Conservation (phyloP, 2,113 vertebrate species). For the Podilymbus podiceps region DNA sequence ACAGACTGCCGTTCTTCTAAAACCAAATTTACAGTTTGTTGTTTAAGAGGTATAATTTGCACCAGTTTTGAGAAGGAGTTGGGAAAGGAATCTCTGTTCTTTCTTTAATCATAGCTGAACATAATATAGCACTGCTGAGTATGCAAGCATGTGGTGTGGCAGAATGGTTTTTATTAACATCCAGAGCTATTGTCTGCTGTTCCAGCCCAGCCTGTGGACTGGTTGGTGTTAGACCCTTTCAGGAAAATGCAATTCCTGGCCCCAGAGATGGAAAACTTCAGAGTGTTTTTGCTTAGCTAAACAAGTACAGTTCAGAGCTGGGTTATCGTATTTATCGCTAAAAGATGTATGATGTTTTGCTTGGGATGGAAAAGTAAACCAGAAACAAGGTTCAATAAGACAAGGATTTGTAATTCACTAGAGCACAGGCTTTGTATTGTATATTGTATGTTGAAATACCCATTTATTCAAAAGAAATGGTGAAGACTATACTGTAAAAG, state of each 20-base stretch:
- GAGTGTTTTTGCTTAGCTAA: not conserved
- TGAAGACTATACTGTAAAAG: not conserved
- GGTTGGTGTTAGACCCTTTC: conserved; percentile 15
- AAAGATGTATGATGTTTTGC: conserved; percentile 2
- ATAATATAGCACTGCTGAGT: conserved; percentile 30
- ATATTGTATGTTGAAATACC: not conserved
- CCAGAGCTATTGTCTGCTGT: not conserved
- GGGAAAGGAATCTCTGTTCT: not conserved
- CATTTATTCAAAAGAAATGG: not conserved
- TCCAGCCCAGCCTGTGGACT: not conserved
- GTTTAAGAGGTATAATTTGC: conserved; percentile 46
- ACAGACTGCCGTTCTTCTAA: conserved; percentile 11
- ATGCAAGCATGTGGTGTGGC: conserved; percentile 9
- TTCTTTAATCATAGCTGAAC: conserved; percentile 24
- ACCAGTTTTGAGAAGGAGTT: not conserved
- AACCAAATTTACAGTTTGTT: conserved; percentile 38
- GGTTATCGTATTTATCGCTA: not conserved
- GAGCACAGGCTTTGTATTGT: not conserved
- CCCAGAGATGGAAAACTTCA: conserved; percentile 8
- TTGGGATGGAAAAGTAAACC: conserved; percentile 28
- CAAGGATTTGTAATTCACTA: not conserved
- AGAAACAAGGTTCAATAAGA: not conserved
- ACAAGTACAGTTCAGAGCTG: conserved; percentile 10
- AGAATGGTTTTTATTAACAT: conserved; percentile 32
- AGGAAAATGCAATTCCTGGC: conserved; percentile 2